These are phyloP conservation scores for Hyperoplus immaculatus DNA, from an alignment of 2,797 vertebrate species.

Conservation along the genomic window DNA sequence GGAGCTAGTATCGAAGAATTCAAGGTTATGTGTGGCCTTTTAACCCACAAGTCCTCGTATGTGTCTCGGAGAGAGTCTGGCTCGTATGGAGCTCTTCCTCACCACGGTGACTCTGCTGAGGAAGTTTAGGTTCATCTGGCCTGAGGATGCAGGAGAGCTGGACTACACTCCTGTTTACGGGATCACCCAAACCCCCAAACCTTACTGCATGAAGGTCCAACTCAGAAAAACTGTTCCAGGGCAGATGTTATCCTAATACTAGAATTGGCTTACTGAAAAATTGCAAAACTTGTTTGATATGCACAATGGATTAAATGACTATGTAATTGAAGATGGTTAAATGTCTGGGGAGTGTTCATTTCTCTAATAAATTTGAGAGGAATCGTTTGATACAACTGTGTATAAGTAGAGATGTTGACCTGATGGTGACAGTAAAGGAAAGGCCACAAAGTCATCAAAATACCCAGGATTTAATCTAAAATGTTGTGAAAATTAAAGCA, in stretches of 20 bases:
- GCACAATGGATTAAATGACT: not conserved
- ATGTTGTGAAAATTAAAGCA: not conserved
- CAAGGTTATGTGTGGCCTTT: not conserved
- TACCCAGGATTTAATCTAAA: not conserved
- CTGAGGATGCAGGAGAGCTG: slow-evolving; percentile 76
- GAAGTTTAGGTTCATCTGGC: slow-evolving; percentile 77
- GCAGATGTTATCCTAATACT: not conserved
- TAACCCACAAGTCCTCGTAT: slow-evolving; percentile 69
- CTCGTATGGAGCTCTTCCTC: slow-evolving; percentile 84
- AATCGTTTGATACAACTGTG: not conserved
- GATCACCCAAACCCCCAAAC: slow-evolving; percentile 67
- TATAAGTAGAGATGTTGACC: not conserved
- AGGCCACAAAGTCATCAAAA: not conserved
- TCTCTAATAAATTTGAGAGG: not conserved
- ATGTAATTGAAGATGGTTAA: not conserved
- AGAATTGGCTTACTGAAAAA: not conserved
- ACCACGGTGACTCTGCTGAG: slow-evolving; percentile 75
- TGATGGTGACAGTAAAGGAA: slow-evolving; percentile 3
- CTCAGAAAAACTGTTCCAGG: slow-evolving; percentile 33
- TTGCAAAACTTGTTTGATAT: not conserved
- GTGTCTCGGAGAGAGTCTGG: slow-evolving; percentile 81
- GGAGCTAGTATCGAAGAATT: not conserved
- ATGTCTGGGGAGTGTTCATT: not conserved
- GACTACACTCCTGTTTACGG: slow-evolving; percentile 75
- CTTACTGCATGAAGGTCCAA: slow-evolving; percentile 69